A percentile compares a stretch with the other conserved stretches of the same genome.
Evolutionary conservation across 2,797 vertebrate genomes (phyloP).

Genomic region (Enteromius treurensis): DNA sequence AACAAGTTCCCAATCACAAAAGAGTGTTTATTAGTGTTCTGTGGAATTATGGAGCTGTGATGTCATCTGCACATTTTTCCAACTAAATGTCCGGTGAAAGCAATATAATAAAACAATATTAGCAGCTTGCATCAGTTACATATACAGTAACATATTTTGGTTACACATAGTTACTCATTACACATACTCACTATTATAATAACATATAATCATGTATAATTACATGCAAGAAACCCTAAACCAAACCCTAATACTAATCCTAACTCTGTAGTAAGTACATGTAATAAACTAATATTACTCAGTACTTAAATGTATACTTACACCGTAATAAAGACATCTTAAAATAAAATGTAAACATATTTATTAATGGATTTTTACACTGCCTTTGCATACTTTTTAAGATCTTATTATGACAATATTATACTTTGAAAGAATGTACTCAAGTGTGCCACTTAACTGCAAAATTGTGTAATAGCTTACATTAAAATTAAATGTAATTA

Average conservation of each 20-base stretch:
- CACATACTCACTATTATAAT: not conserved
- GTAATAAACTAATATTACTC: not conserved
- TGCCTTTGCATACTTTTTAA: too few relatives aligned
- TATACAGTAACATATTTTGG: not conserved
- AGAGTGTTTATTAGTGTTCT: not conserved
- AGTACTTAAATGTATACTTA: not conserved
- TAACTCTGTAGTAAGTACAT: not conserved
- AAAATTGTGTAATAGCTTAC: too few relatives aligned
- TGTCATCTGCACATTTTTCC: conserved; percentile 6
- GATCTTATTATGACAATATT: too few relatives aligned
- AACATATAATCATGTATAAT: not conserved
- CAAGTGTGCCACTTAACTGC: too few relatives aligned
- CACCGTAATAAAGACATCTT: not conserved
- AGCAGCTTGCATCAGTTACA: conserved; percentile 14
- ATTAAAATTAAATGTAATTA: too few relatives aligned
- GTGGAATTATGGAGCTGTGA: not conserved
- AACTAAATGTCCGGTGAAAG: not conserved
- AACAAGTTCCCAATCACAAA: conserved; percentile 11
- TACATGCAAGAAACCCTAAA: not conserved
- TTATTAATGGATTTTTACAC: too few relatives aligned
- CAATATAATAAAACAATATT: conserved; percentile 27
- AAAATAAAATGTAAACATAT: not conserved
- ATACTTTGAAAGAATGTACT: too few relatives aligned
- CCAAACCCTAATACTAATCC: not conserved
- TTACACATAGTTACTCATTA: not conserved